Evolutionary conservation across 2,888 invertebrate genomes (phyloP).

Genomic region (Synanthedon vespiformis): DNA sequence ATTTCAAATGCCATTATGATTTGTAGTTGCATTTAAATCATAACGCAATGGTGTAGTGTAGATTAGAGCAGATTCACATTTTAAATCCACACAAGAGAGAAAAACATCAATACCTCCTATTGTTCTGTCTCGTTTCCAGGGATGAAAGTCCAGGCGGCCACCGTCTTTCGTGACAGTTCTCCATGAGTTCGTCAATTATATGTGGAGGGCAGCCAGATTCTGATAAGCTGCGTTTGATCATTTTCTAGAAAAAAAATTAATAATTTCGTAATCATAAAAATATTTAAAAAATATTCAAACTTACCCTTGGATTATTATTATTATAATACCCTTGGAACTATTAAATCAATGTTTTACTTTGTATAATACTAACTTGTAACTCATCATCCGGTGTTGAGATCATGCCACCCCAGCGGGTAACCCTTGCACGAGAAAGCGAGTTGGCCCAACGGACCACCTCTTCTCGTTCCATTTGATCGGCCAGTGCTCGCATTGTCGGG

Average conservation of each 20-base stretch:
- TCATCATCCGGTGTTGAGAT: slow-evolving; percentile 97
- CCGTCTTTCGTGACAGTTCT: slow-evolving; percentile 94
- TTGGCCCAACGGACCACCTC: slow-evolving; percentile 92
- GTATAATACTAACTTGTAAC: slow-evolving; percentile 76
- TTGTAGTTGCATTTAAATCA: too few species aligned
- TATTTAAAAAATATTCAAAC: too few species aligned
- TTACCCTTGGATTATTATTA: too few species aligned
- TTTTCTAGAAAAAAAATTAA: slow-evolving; percentile 73
- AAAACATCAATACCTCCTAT: slow-evolving; percentile 73
- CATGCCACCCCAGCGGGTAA: slow-evolving; percentile 98
- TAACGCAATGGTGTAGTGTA: too few species aligned
- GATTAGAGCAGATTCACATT: background rate
- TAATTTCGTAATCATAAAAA: background rate
- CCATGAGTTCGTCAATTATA: slow-evolving; percentile 94
- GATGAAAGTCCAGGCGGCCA: slow-evolving; percentile 96
- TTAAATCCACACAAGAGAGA: background rate
- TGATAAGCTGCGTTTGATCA: slow-evolving; percentile 92
- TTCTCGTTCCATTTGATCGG: slow-evolving; percentile 94
- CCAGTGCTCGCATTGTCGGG: slow-evolving; percentile 91
- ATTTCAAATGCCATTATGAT: too few species aligned
- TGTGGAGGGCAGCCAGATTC: slow-evolving; percentile 95
- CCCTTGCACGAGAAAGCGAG: slow-evolving; percentile 84
- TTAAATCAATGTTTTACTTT: background rate
- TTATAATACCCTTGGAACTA: too few species aligned
- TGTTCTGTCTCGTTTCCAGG: slow-evolving; percentile 93